Percentiles rank a stretch among this genome's conserved stretches.
phyloP scores from a whole-genome alignment of 2,797 vertebrate species.

The Graptemys geographica region DNA sequence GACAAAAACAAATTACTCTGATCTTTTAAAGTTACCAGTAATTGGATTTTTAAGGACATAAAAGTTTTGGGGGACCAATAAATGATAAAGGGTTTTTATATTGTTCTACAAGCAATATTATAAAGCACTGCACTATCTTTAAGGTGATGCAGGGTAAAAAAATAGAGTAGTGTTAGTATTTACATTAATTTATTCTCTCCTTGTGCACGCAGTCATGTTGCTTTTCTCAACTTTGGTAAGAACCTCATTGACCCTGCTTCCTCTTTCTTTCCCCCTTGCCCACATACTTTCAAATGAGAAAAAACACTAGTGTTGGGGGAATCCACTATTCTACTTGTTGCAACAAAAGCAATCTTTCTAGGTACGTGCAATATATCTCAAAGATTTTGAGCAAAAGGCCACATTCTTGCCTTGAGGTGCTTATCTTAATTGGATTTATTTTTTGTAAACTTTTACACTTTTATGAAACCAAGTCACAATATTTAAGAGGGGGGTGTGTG shows the following conservation, averaged over 20 bases:
- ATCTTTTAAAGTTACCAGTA: slow-evolving; percentile 82
- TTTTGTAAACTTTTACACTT: not conserved
- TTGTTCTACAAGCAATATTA: slow-evolving; percentile 28
- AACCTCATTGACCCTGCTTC: not conserved
- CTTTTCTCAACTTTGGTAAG: not conserved
- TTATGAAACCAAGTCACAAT: not conserved
- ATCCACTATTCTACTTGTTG: not conserved
- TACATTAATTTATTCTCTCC: not conserved
- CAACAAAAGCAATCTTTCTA: not conserved
- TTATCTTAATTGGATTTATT: not conserved
- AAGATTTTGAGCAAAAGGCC: not conserved
- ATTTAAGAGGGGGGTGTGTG: not conserved
- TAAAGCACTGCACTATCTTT: not conserved
- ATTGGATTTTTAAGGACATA: slow-evolving; percentile 79
- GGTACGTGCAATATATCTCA: fast-evolving
- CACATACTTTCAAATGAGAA: not conserved
- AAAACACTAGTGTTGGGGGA: not conserved
- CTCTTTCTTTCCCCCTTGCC: not conserved
- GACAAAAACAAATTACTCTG: slow-evolving; percentile 85
- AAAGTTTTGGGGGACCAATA: slow-evolving; percentile 70
- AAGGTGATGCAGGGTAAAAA: not conserved
- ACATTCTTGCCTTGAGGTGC: not conserved
- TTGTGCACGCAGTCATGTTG: not conserved
- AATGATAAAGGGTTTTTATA: slow-evolving; percentile 41
- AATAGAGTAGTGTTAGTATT: not conserved